Evolutionary conservation across 2,888 invertebrate genomes (phyloP).

Genomic region (Ischnus inquisitorius): DNA sequence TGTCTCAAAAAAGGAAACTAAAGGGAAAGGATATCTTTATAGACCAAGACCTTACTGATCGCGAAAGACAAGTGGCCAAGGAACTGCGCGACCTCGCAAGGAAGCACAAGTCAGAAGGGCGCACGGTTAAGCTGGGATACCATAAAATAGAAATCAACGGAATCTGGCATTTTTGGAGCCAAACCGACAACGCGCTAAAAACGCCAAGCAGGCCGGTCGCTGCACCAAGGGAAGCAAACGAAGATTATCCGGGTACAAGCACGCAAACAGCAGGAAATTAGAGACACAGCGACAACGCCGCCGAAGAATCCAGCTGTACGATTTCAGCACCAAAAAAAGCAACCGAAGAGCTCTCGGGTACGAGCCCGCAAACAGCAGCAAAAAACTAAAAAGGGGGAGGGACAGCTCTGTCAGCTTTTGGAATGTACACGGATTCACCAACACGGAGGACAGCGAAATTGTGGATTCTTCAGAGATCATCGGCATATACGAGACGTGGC

Average conservation of each 20-base stretch:
- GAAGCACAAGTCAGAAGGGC: background rate
- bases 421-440: constrained; percentile 18
- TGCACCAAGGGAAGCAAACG: too few relatives aligned
- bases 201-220: background rate
- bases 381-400: background rate
- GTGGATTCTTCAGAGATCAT: constrained; percentile 7
- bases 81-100: constrained; percentile 8
- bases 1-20: constrained; percentile 17
- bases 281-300: too few relatives aligned
- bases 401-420: constrained; percentile 15
- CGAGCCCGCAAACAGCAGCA: background rate
- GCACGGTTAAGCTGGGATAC: background rate
- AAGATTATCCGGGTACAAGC: too few relatives aligned
- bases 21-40: constrained; percentile 42
- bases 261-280: too few relatives aligned
- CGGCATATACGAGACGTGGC: constrained; percentile 26
- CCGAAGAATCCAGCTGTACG: too few relatives aligned
- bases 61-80: constrained; percentile 26
- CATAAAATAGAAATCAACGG: constrained; percentile 5
- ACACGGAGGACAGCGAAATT: background rate
- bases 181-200: background rate
- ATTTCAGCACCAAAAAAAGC: too few relatives aligned
- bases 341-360: too few relatives aligned
- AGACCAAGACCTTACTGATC: constrained; percentile 32
- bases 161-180: background rate